Percentiles rank a stretch among this genome's conserved stretches.
Conservation (phyloP, 2,888 invertebrate species). For the Aporophyla lueneburgensis region DNA sequence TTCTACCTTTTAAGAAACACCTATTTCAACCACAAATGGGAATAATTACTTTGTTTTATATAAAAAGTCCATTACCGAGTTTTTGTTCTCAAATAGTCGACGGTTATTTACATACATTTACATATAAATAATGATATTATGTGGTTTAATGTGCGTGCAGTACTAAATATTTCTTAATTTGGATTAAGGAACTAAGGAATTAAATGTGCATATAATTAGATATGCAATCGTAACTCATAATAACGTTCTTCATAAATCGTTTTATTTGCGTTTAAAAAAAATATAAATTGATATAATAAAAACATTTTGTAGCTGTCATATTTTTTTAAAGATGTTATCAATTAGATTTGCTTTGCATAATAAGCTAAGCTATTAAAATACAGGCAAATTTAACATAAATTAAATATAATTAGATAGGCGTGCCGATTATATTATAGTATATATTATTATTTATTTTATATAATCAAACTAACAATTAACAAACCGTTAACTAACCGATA, state of each 20-base stretch:
- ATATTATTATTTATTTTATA: conserved; percentile 2
- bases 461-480: no score
- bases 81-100: conserved; percentile 46
- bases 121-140: conserved; percentile 46
- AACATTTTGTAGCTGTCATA: background rate
- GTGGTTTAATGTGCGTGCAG: conserved; percentile 41
- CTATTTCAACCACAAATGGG: conserved; percentile 31
- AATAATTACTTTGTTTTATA: conserved; percentile 41
- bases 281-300: background rate
- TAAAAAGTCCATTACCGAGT: conserved; percentile 43
- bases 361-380: background rate
- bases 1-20: conserved; percentile 43
- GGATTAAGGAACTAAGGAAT: conserved; percentile 35
- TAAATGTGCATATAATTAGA: conserved; percentile 21
- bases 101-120: conserved; percentile 55
- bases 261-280: conserved; percentile 9
- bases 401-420: background rate
- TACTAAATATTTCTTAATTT: conserved; percentile 47
- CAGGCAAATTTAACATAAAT: background rate
- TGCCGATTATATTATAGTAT: background rate
- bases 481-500: background rate
- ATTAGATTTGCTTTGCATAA: conserved; percentile 2
- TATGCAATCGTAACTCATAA: conserved; percentile 10
- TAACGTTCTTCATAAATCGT: conserved; percentile 5
- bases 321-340: conserved; percentile 5